Evolutionary conservation across 2,113 vertebrate genomes (phyloP).

Genomic region (Tetrax tetrax): DNA sequence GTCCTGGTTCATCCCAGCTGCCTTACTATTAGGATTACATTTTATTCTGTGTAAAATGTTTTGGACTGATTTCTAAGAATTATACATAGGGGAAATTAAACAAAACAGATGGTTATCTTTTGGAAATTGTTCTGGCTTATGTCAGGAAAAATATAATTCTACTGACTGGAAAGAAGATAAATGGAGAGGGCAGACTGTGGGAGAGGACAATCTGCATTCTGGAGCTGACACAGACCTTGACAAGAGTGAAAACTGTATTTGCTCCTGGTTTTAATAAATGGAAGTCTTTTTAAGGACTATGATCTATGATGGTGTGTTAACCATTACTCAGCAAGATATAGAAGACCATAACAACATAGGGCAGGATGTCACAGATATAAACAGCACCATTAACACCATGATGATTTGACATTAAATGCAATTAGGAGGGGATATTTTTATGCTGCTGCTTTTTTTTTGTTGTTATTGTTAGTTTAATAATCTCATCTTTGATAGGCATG

Average conservation of each 20-base stretch:
- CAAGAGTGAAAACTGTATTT: background rate
- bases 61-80: background rate
- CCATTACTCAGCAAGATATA: background rate
- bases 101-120: background rate
- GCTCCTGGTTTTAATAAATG: background rate
- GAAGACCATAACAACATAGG: background rate
- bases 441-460: background rate
- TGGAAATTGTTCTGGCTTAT: background rate
- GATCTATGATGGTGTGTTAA: background rate
- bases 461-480: conserved; percentile 8
- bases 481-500: background rate
- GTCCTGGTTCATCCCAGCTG: background rate
- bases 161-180: background rate
- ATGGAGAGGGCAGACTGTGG: background rate
- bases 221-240: background rate
- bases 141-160: background rate
- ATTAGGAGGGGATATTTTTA: background rate
- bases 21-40: background rate
- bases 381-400: background rate
- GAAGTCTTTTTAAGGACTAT: background rate
- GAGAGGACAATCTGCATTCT: background rate
- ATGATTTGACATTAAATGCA: conserved; percentile 11
- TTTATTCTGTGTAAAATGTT: background rate
- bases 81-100: background rate
- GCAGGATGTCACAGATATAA: background rate